phyloP scores from a whole-genome alignment of 2,888 invertebrate species.

The Callimorpha dominula region DNA sequence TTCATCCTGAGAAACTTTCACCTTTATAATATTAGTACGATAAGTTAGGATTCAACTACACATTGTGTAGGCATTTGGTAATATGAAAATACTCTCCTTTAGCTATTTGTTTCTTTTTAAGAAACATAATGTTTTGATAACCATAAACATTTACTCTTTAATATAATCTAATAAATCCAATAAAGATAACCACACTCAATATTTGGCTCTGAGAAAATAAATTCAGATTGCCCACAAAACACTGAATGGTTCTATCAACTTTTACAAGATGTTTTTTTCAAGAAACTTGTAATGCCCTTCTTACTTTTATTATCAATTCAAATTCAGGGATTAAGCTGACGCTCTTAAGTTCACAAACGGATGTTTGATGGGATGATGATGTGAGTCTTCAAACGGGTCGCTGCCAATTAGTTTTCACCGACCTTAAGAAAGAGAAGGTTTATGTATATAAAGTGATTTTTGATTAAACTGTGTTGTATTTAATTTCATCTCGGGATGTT shows the following conservation, averaged over 20 bases:
- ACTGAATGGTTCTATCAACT: neutral
- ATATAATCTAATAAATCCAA: neutral
- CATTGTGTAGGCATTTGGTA: neutral
- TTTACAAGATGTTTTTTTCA: neutral
- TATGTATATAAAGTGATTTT: neutral
- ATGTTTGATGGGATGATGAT: no score
- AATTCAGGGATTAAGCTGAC: neutral
- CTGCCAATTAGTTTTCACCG: conserved; percentile 13
- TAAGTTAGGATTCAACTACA: no score
- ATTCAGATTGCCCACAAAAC: neutral
- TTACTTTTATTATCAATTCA: neutral
- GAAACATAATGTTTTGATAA: neutral
- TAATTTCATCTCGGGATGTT: no score
- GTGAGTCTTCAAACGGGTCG: conserved; percentile 40
- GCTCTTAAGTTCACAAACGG: conserved; percentile 28
- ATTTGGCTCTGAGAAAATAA: neutral
- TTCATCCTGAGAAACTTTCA: no score
- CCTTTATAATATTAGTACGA: no score
- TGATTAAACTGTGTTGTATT: no score
- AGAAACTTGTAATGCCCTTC: neutral
- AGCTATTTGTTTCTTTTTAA: neutral
- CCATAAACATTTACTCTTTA: neutral
- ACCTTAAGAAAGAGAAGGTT: neutral
- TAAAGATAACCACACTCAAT: neutral
- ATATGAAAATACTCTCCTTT: neutral